These are phyloP conservation scores for Acanthosepion lycidas DNA, from an alignment of 2,888 invertebrate genomes.

Conservation along the genomic window DNA sequence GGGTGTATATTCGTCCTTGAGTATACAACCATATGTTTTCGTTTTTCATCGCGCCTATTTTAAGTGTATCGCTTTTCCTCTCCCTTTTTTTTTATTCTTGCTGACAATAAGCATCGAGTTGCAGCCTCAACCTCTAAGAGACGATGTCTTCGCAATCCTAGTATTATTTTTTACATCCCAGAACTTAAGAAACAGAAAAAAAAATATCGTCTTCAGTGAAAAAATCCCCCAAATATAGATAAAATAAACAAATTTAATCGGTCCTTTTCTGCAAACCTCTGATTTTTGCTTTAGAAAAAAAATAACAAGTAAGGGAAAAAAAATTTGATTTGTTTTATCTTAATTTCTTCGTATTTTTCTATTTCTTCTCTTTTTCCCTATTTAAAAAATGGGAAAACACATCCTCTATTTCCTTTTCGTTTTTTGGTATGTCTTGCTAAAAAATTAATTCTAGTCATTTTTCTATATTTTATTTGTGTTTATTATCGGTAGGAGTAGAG, in stretches of 20 bases:
- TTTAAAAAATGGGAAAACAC: background rate
- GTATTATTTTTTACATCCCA: background rate
- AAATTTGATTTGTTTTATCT: background rate
- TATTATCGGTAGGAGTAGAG: too few relatives aligned
- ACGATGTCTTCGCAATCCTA: too few relatives aligned
- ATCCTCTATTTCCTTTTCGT: background rate
- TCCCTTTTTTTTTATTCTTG: background rate
- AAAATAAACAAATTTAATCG: background rate
- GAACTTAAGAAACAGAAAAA: background rate
- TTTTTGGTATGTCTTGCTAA: background rate
- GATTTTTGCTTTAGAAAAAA: background rate
- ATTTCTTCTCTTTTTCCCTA: background rate
- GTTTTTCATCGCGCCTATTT: background rate
- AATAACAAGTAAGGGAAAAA: background rate
- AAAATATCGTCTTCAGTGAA: background rate
- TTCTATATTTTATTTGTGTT: too few relatives aligned
- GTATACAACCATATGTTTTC: background rate
- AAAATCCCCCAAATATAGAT: background rate
- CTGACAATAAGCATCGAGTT: background rate
- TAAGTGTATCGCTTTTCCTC: background rate
- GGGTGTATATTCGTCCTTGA: background rate
- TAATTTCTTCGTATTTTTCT: background rate
- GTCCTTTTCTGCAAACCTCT: slow-evolving; percentile 7
- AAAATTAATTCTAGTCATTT: background rate
- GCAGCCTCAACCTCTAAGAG: too few relatives aligned